phyloP scores from a whole-genome alignment of 92 coral and sea anemone species.

The Muricea muricata region DNA sequence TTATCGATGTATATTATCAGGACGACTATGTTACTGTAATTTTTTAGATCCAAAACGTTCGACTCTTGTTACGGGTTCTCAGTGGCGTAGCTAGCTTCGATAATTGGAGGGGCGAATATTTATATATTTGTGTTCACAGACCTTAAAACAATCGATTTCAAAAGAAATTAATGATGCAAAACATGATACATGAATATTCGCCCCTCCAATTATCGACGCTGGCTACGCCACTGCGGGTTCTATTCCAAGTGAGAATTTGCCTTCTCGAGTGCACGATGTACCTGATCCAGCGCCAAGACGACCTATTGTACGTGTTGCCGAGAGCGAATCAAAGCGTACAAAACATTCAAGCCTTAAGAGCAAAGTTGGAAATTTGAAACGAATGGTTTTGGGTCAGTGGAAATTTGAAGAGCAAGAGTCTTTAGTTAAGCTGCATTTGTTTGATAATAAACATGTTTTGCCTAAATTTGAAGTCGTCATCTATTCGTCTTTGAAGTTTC shows the following conservation, averaged over 20 bases:
- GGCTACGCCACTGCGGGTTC: too few relatives aligned
- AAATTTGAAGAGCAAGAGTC: neutral
- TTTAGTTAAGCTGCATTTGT: neutral
- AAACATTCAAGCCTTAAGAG: neutral
- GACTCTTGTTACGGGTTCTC: neutral
- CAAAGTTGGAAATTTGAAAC: neutral
- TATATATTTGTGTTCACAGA: too few relatives aligned
- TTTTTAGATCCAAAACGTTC: neutral
- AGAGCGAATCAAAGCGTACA: neutral
- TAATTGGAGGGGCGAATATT: too few relatives aligned
- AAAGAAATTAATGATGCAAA: too few relatives aligned
- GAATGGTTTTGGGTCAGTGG: conserved; percentile 14
- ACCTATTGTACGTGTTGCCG: conserved; percentile 4
- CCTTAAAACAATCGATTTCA: too few relatives aligned
- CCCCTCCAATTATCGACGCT: too few relatives aligned
- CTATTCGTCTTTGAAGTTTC: neutral
- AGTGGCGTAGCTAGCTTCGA: too few relatives aligned
- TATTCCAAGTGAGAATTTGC: conserved; percentile 13
- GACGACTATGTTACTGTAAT: neutral
- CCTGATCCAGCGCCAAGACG: conserved; percentile 7
- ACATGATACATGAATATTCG: too few relatives aligned
- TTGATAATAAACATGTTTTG: neutral
- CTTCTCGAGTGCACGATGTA: neutral
- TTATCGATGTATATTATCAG: neutral
- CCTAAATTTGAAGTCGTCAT: neutral